Evolutionary conservation across 1,140 invertebrate species (phyloP).

Genomic region (Triops cancriformis): DNA sequence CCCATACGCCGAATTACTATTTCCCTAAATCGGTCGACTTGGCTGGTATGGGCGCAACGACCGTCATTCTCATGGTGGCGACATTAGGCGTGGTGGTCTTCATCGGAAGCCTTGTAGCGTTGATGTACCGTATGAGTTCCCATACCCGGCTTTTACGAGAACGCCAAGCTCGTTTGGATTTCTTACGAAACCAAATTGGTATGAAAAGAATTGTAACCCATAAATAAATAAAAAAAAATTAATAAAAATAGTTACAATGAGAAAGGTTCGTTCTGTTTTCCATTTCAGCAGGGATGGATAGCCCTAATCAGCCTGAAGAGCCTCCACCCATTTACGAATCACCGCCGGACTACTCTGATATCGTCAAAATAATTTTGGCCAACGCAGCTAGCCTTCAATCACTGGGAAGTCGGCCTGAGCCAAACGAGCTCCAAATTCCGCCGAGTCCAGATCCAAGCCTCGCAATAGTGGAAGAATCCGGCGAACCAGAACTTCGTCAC

Average conservation of each 20-base stretch:
- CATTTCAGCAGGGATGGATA: background rate
- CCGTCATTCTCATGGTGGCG: constrained; percentile 52
- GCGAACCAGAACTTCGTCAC: background rate
- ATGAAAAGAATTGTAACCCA: constrained; percentile 25
- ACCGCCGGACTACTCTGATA: constrained; percentile 59
- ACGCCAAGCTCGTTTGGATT: constrained; percentile 54
- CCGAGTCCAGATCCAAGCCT: constrained; percentile 13
- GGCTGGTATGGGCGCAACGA: constrained; percentile 56
- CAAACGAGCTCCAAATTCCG: background rate
- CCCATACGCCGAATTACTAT: constrained; percentile 62
- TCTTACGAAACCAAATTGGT: constrained; percentile 57
- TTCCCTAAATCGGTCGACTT: constrained; percentile 59
- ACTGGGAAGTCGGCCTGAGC: background rate
- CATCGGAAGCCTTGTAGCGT: constrained; percentile 52
- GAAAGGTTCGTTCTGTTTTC: background rate
- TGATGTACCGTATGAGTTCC: constrained; percentile 54
- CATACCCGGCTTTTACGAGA: constrained; percentile 52
- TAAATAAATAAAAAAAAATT: no score
- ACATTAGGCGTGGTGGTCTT: constrained; percentile 54
- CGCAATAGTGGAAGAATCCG: background rate
- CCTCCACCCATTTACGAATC: constrained; percentile 60
- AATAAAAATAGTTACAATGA: background rate
- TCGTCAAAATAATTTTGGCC: constrained; percentile 46
- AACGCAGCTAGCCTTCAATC: background rate
- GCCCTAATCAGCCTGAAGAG: constrained; percentile 43